Conservation (phyloP, 1,140 invertebrate species). For the Aphaenogaster rudis region DNA sequence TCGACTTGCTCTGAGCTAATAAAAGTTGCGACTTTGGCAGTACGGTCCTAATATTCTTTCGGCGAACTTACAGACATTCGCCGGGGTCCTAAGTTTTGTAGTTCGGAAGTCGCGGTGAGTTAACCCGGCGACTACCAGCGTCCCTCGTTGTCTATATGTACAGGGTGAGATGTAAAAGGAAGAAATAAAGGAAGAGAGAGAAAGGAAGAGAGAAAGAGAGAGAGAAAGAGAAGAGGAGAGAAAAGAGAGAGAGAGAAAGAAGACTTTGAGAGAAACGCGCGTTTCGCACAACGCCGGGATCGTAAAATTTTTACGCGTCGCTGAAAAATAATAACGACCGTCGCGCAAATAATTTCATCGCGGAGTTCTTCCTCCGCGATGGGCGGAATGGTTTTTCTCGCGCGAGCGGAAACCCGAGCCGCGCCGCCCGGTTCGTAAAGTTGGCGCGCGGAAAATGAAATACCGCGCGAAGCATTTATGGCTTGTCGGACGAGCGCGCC, state of each 20-base stretch:
- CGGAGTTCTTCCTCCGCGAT: constrained; percentile 13
- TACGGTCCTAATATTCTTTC: constrained; percentile 48
- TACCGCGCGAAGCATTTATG: constrained; percentile 55
- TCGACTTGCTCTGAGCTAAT: constrained; percentile 31
- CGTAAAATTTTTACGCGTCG: constrained; percentile 53
- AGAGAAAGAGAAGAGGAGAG: background rate
- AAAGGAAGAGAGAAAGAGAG: background rate
- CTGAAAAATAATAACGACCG: constrained; percentile 58
- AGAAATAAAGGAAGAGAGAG: background rate
- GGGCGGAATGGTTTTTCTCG: constrained; percentile 21
- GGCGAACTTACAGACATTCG: constrained; percentile 36
- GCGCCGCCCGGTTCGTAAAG: constrained; percentile 28
- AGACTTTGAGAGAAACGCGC: background rate
- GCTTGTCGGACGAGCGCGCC: constrained; percentile 19
- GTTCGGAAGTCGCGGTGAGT: constrained; percentile 44
- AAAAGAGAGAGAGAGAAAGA: background rate
- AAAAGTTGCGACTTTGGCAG: constrained; percentile 40
- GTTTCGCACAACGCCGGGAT: background rate
- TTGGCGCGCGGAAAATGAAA: constrained; percentile 44
- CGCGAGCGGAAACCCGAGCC: constrained; percentile 15
- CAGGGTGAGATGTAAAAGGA: background rate
- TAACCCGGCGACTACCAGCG: constrained; percentile 28
- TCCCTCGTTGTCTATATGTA: constrained; percentile 12
- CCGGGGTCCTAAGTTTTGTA: constrained; percentile 29
- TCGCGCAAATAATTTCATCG: constrained; percentile 56